Percentiles rank a stretch among this genome's conserved stretches.
Evolutionary conservation across 1,140 invertebrate genomes (phyloP).

Genomic region (Bombus pascuorum): DNA sequence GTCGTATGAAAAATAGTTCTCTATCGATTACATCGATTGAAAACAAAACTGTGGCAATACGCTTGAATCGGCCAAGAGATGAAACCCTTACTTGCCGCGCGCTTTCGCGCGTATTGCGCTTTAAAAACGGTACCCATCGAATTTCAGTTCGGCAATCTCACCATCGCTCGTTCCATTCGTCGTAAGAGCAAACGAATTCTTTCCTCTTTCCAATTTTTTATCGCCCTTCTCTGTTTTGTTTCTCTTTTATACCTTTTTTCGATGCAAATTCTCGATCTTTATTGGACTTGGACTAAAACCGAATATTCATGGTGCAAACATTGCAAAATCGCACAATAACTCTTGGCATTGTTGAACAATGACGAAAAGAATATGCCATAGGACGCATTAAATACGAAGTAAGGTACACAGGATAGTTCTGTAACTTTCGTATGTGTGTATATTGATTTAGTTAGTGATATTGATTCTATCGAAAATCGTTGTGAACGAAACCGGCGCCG

Average conservation of each 20-base stretch:
- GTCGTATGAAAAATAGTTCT: background rate
- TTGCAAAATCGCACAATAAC: background rate
- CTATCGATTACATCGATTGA: constrained; percentile 7
- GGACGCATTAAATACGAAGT: background rate
- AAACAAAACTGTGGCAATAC: background rate
- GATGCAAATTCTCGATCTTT: background rate
- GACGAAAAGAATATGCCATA: background rate
- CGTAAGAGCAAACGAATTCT: background rate
- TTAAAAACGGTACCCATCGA: background rate
- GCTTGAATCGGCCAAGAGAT: background rate
- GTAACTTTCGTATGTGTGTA: background rate
- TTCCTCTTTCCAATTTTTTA: background rate
- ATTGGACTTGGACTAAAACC: background rate
- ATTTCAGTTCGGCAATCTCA: background rate
- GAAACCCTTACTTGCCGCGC: background rate
- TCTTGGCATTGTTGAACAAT: background rate
- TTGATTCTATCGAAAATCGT: constrained; percentile 26
- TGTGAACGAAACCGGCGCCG: background rate
- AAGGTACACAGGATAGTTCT: background rate
- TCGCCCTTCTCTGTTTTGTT: background rate
- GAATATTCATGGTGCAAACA: background rate
- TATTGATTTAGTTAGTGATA: constrained; percentile 17
- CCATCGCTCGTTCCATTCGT: background rate
- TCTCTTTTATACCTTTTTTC: no score
- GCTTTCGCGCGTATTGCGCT: no score